Evolutionary conservation across 2,888 invertebrate genomes (phyloP).

Genomic region (Pterostichus madidus): DNA sequence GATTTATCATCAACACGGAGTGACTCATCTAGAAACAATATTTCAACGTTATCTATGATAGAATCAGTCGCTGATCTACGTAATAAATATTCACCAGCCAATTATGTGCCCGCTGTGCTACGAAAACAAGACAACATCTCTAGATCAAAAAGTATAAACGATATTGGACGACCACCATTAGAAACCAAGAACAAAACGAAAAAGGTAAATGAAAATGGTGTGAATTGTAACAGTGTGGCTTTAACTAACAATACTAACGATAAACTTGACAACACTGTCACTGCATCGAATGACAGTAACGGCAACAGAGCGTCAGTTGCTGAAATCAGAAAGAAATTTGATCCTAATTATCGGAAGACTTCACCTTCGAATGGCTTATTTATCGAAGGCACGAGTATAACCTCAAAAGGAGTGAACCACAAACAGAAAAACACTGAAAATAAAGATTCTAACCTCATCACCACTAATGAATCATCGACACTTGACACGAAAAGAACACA

Average conservation of each 20-base stretch:
- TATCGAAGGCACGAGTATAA: conserved; percentile 70
- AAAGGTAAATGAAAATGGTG: conserved; percentile 74
- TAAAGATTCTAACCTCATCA: conserved; percentile 39
- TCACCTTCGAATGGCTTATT: conserved; percentile 75
- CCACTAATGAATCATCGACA: conserved; percentile 26
- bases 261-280: conserved; percentile 69
- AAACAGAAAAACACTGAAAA: conserved; percentile 28
- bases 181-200: conserved; percentile 69
- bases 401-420: conserved; percentile 51
- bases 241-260: conserved; percentile 73
- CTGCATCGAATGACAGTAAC: conserved; percentile 68
- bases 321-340: conserved; percentile 81
- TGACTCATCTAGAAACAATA: not conserved
- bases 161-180: conserved; percentile 79
- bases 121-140: conserved; percentile 74
- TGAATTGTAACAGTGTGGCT: conserved; percentile 73
- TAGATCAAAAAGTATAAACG: conserved; percentile 81
- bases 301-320: conserved; percentile 81
- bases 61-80: conserved; percentile 82
- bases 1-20: conserved; percentile 76
- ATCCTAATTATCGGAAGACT: conserved; percentile 74
- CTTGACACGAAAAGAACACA: not conserved
- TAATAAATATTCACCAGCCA: conserved; percentile 87
- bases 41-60: conserved; percentile 72
- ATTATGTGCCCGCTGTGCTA: conserved; percentile 82